Evolutionary conservation across 2,113 vertebrate genomes (phyloP).

Genomic region (Bostrychus sinensis): DNA sequence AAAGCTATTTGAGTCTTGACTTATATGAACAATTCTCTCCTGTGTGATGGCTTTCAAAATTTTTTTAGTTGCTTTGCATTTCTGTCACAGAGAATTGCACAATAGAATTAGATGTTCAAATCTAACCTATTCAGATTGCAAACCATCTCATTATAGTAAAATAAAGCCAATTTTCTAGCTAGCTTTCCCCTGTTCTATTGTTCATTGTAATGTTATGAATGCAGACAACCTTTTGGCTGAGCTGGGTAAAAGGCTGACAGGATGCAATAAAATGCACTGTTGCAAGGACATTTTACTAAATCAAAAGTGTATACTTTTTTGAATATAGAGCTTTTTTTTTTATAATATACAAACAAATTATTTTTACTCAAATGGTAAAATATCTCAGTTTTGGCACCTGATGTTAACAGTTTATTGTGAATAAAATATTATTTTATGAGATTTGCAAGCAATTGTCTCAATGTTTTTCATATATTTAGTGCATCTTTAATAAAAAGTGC

Average conservation of each 20-base stretch:
- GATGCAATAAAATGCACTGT: not conserved
- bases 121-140: no score
- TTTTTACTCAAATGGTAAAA: not conserved
- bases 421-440: no score
- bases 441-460: no score
- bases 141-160: not conserved
- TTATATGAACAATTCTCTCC: conserved; percentile 7
- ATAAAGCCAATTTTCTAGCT: not conserved
- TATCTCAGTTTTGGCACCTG: no score
- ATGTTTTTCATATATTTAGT: no score
- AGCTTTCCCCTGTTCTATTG: not conserved
- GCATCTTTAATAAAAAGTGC: no score
- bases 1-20: conserved; percentile 27
- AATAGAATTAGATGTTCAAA: no score
- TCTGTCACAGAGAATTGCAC: not conserved
- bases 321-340: not conserved
- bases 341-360: not conserved
- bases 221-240: not conserved
- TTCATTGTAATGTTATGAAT: not conserved
- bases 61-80: not conserved
- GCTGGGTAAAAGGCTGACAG: conserved; percentile 1
- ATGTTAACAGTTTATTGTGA: no score
- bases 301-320: not conserved
- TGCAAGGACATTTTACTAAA: not conserved
- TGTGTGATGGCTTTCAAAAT: no score